These are phyloP conservation scores for Sebastes goodei DNA, from an alignment of 2,797 vertebrate genomes.

Conservation along the genomic window DNA sequence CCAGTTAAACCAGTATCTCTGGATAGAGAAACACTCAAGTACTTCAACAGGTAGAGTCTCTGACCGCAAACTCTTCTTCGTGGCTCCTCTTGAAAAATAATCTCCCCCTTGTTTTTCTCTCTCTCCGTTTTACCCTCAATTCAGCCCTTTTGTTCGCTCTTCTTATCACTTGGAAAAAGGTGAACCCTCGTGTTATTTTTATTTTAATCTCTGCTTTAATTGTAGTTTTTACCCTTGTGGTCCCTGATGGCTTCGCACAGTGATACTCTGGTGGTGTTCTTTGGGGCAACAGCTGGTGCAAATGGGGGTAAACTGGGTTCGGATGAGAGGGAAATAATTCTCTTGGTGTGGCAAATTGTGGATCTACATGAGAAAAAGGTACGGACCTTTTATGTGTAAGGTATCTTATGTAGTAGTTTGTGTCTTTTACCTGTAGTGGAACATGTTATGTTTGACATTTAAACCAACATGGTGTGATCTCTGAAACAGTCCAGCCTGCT, in stretches of 20 bases:
- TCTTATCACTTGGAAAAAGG: slow-evolving; percentile 90
- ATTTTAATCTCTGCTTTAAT: slow-evolving; percentile 92
- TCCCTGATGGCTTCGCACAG: slow-evolving; percentile 94
- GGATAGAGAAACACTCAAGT: slow-evolving; percentile 85
- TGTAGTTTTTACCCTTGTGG: slow-evolving; percentile 93
- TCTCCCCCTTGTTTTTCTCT: slow-evolving; percentile 54
- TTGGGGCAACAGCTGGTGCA: slow-evolving; percentile 99
- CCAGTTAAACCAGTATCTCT: slow-evolving; percentile 89
- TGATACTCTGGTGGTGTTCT: slow-evolving; percentile 98
- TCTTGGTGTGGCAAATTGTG: slow-evolving; percentile 99
- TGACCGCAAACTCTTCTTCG: slow-evolving; percentile 78
- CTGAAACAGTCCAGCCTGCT: slow-evolving; percentile 1
- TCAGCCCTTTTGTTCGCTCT: slow-evolving; percentile 86
- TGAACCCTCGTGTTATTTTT: slow-evolving; percentile 87
- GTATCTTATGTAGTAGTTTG: slow-evolving; percentile 55
- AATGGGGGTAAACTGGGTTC: slow-evolving; percentile 99
- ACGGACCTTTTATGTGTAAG: slow-evolving; percentile 82
- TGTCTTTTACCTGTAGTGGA: slow-evolving; percentile 66
- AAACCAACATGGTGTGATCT: slow-evolving; percentile 80
- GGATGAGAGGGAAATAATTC: slow-evolving; percentile 99
- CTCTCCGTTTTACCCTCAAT: slow-evolving; percentile 80
- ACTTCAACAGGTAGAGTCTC: slow-evolving; percentile 90
- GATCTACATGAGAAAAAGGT: slow-evolving; percentile 98
- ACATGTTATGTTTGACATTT: slow-evolving; percentile 68
- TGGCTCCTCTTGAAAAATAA: slow-evolving; percentile 77